Conservation (phyloP, 2,797 vertebrate species). For the Chelmon rostratus region DNA sequence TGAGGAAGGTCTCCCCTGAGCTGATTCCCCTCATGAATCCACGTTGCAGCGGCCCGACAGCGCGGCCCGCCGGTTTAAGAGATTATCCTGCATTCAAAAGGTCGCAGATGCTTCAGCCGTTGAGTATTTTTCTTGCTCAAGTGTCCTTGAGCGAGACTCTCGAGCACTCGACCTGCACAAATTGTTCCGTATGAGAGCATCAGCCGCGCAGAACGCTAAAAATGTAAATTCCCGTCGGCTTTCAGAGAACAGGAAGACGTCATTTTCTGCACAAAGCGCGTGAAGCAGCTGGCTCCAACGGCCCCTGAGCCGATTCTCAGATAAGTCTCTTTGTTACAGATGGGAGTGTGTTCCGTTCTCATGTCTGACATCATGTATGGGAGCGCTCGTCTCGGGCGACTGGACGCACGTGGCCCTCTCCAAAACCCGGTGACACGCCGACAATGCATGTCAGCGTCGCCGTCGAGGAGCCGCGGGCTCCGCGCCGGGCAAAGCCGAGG, state of each 20-base stretch:
- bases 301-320: constrained; percentile 38
- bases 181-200: constrained; percentile 31
- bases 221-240: constrained; percentile 49
- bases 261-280: constrained; percentile 37
- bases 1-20: neutral
- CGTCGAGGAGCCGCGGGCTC: constrained; percentile 41
- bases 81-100: constrained; percentile 51
- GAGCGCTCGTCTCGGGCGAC: constrained; percentile 62
- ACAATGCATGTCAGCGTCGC: constrained; percentile 68
- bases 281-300: constrained; percentile 17
- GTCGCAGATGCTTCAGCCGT: constrained; percentile 16
- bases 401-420: constrained; percentile 75
- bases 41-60: neutral
- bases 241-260: constrained; percentile 27
- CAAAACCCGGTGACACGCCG: constrained; percentile 67
- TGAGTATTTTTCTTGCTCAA: constrained; percentile 52
- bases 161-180: constrained; percentile 15
- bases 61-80: neutral
- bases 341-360: constrained; percentile 47
- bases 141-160: constrained; percentile 40
- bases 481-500: constrained; percentile 58
- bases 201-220: constrained; percentile 4
- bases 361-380: constrained; percentile 59
- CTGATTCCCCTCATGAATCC: constrained; percentile 24
- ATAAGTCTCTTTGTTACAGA: constrained; percentile 59